Base-by-base conservation (phyloP, 2,888 invertebrate genomes). In the Lissocephala sabroskyi region DNA sequence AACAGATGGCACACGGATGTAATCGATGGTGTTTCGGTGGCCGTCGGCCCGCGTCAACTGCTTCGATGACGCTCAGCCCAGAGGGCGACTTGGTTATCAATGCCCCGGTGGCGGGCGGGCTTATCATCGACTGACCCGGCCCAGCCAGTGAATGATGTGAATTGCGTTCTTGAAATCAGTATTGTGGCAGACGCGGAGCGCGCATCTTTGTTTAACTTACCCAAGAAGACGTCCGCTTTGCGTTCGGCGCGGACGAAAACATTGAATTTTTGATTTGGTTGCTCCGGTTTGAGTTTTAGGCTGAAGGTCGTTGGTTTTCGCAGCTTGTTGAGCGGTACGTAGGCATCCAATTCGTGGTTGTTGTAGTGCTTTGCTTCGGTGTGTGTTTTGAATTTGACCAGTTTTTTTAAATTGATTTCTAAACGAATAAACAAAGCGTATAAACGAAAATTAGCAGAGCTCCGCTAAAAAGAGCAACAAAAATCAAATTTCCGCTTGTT, bases 331-430 rank as follows among this genome's bases (percentile, higher is more conserved):
- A 83, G 57, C 32, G 84, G 82, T 48, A 83, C 75, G 64, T 78
- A 82, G 5, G 83, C 81, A 62, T 83, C 83, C 30, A 83, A 50
- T 52, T 80, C 79, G 16, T 78, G 65, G 16, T 60, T 66, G 9
- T 35, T 35, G 30, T 32, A 11, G 30, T 32, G 13, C 11, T 13
- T 32, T 17, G 36, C 56, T 6, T 18, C 37, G 49, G 65, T 48
- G 55, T 59, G 53, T 64, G 79, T 60, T 26, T 79, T 79, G 32
- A 82, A 81, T 59, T 82, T 82, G 0, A 78, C 79, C 47, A 80
- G 51, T 59, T 82, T 82, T 50, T 79, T 82, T 45, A 82, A 76
- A 64, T 82, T 82, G 11, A 83, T 83, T 43, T 82, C 83, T 83
- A 53, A n/a, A 52, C 50, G 10, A 41, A 28, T 11, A 33, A 35